A percentile compares a stretch with the other conserved stretches of the same genome.
Evolutionary conservation across 2,113 vertebrate genomes (phyloP).

Genomic region (Potamarius usumacintae): DNA sequence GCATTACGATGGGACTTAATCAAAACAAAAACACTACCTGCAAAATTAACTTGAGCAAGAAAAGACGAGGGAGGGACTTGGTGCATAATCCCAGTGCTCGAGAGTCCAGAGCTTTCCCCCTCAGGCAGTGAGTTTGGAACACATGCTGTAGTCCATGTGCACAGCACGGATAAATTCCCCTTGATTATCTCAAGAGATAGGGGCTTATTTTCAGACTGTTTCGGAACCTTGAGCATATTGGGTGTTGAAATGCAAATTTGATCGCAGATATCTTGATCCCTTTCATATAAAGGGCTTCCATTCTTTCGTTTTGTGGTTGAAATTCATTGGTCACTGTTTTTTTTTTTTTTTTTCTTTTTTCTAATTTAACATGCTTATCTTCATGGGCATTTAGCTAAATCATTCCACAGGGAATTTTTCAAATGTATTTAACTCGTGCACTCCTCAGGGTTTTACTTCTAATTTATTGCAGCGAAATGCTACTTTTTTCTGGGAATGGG

Average conservation of each 20-base stretch:
- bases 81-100: constrained; percentile 60
- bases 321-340: neutral
- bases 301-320: neutral
- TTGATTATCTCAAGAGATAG: constrained; percentile 44
- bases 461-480: constrained; percentile 20
- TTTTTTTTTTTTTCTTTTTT: neutral
- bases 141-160: constrained; percentile 28
- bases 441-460: constrained; percentile 12
- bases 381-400: constrained; percentile 16
- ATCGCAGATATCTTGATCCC: constrained; percentile 9
- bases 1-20: constrained; percentile 63
- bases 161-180: constrained; percentile 43
- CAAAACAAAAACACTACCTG: constrained; percentile 58
- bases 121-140: constrained; percentile 54
- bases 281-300: neutral
- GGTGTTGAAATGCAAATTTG: constrained; percentile 1
- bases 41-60: constrained; percentile 62
- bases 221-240: constrained; percentile 16
- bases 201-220: constrained; percentile 40
- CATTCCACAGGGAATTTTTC: neutral
- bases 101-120: constrained; percentile 60
- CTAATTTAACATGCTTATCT: neutral
- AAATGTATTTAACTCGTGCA: constrained; percentile 27
- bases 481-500: neutral
- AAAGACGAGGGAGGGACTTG: constrained; percentile 57